Evolutionary conservation across 2,797 vertebrate species (phyloP), one percentile per base, ranked within the genome.

Genomic region (Myiotriccus ornatus): DNA sequence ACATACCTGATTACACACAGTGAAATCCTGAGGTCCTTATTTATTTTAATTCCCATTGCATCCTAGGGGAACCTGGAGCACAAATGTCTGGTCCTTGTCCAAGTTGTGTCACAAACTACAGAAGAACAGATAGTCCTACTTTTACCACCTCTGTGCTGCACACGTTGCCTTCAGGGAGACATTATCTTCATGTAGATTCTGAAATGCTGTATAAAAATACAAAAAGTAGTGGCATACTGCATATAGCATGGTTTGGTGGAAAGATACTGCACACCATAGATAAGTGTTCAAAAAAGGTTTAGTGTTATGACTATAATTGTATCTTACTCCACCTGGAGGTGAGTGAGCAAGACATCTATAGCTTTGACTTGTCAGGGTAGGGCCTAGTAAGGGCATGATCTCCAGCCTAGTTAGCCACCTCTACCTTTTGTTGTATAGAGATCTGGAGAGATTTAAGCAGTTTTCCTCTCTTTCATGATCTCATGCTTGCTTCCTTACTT

Each of bases 61-160:
- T 32, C 25, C 16, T 47, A 39, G 60, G 16, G 23, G 80, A 79
- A 55, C 6, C 18, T 23, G 23, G 50, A 78, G 20, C 14, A 32
- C 0, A 0, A 24, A 65, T 60, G 77, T 77, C 64, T 69, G 30
- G 16, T 57, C 16, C 18, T 77, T 80, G 10, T 4, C 9, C n/a
- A 67, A 56, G 35, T 0, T 60, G 5, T 44, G 9, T 32, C 23
- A 41, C 34, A 47, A 76, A 41, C 21, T 82, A 21, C 1, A 50
- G 19, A 55, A 57, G n/a, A 77, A 57, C 50, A 84, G 24, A 25
- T 5, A n/a, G 15, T 39, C 22, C 7, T 12, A 56, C 17, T 74
- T 74, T 37, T 82, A 46, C 35, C 25, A 68, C 16, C 6, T 64
- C 6, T 80, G 32, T 84, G 22, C 9, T 64, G 34, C 39, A 17